Conservation (phyloP, 2,888 invertebrate genomes). For the Corythucha ciliata region DNA sequence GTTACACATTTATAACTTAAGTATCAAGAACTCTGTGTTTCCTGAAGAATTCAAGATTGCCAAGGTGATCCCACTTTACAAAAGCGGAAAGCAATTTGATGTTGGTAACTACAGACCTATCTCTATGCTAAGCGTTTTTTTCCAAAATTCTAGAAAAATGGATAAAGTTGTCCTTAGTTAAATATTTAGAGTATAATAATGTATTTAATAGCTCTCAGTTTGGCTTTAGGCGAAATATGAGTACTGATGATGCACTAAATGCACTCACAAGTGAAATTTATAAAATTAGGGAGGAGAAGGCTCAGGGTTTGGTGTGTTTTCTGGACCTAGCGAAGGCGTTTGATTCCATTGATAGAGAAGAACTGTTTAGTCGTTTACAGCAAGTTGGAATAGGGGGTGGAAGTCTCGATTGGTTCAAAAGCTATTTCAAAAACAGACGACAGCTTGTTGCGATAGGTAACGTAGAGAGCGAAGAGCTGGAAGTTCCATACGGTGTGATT, state of each 20-base stretch:
- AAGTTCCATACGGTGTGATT: too few species aligned
- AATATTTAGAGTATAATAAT: neutral
- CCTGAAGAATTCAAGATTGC: neutral
- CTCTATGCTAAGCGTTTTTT: neutral
- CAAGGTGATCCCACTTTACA: neutral
- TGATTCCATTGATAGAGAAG: slow-evolving; percentile 4
- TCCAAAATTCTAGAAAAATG: slow-evolving; percentile 2
- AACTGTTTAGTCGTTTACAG: neutral
- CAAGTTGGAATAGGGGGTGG: neutral
- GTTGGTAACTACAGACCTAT: neutral
- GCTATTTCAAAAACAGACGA: too few species aligned
- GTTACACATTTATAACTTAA: neutral
- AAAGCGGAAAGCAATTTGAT: slow-evolving; percentile 6
- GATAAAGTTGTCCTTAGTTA: neutral
- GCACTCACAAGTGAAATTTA: neutral
- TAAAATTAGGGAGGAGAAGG: neutral
- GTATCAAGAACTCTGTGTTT: slow-evolving; percentile 1
- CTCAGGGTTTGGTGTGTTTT: neutral
- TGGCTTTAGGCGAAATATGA: neutral
- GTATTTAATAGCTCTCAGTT: neutral
- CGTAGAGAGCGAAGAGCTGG: too few species aligned
- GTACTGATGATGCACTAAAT: neutral
- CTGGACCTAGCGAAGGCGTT: slow-evolving; percentile 5
- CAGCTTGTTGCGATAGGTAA: too few species aligned
- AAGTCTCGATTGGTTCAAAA: neutral